These are phyloP conservation scores for Prosapia bicincta DNA, from an alignment of 2,888 invertebrate genomes.

Conservation along the genomic window DNA sequence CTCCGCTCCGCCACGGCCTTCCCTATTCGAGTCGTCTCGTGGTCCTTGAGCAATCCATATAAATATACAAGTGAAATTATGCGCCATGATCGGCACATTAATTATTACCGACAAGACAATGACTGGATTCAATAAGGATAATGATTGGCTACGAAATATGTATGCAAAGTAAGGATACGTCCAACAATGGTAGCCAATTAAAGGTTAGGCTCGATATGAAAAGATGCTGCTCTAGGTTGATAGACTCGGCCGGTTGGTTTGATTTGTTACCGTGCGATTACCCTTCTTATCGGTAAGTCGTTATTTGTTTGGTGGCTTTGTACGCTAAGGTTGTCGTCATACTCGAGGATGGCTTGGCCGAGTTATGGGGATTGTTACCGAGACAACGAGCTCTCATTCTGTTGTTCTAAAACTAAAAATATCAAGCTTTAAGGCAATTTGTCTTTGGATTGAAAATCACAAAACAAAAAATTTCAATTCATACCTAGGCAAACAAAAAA, in stretches of 20 bases:
- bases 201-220: neutral
- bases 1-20: neutral
- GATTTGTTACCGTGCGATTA: slow-evolving; percentile 19
- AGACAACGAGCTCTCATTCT: neutral
- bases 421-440: too few species aligned
- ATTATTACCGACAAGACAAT: neutral
- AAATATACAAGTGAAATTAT: neutral
- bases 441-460: too few species aligned
- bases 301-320: slow-evolving; percentile 2
- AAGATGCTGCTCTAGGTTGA: slow-evolving; percentile 6
- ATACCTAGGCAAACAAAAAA: too few species aligned
- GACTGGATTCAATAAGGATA: neutral
- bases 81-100: neutral
- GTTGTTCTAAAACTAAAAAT: too few species aligned
- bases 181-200: neutral
- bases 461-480: too few species aligned
- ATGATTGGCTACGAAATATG: neutral
- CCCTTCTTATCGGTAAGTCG: slow-evolving; percentile 1
- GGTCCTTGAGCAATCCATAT: neutral
- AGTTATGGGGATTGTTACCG: neutral
- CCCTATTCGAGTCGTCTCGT: neutral
- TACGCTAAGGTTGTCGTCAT: neutral
- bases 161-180: neutral
- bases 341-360: neutral
- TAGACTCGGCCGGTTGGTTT: slow-evolving; percentile 2